phyloP scores from a whole-genome alignment of 2,888 invertebrate genomes.

The Cryptocephalus moraei region DNA sequence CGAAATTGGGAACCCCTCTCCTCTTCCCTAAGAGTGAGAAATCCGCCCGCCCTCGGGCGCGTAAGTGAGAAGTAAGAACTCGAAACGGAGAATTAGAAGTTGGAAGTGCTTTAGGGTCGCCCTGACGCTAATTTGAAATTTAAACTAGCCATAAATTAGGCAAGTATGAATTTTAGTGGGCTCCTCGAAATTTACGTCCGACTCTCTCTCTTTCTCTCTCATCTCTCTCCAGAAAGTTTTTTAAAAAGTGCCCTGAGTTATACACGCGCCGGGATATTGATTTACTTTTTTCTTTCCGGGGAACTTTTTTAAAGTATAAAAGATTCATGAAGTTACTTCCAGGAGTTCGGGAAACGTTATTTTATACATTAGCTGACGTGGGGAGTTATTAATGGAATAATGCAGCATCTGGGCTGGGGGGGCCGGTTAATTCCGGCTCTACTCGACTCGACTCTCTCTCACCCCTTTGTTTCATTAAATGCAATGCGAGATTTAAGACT shows the following conservation, averaged over 20 bases:
- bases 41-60: slow-evolving; percentile 18
- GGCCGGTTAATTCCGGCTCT: background rate
- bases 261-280: slow-evolving; percentile 10
- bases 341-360: slow-evolving; percentile 4
- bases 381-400: background rate
- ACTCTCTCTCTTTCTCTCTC: slow-evolving; percentile 5
- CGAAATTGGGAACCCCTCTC: slow-evolving; percentile 19
- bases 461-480: background rate
- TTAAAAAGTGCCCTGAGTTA: slow-evolving; percentile 16
- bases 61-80: slow-evolving; percentile 31
- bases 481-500: too few species aligned
- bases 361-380: slow-evolving; percentile 4
- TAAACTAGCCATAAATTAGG: slow-evolving; percentile 34
- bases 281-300: slow-evolving; percentile 8
- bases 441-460: background rate
- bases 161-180: slow-evolving; percentile 33
- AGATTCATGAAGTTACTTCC: slow-evolving; percentile 17
- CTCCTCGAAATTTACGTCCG: slow-evolving; percentile 19
- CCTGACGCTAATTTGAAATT: slow-evolving; percentile 37
- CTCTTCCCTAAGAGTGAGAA: slow-evolving; percentile 13
- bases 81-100: slow-evolving; percentile 30
- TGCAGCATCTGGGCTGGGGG: background rate
- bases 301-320: slow-evolving; percentile 16
- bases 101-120: slow-evolving; percentile 28
- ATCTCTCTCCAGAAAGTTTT: slow-evolving; percentile 10